Evolutionary conservation across 2,113 vertebrate genomes (phyloP).

Genomic region (Corynorhinus townsendii): DNA sequence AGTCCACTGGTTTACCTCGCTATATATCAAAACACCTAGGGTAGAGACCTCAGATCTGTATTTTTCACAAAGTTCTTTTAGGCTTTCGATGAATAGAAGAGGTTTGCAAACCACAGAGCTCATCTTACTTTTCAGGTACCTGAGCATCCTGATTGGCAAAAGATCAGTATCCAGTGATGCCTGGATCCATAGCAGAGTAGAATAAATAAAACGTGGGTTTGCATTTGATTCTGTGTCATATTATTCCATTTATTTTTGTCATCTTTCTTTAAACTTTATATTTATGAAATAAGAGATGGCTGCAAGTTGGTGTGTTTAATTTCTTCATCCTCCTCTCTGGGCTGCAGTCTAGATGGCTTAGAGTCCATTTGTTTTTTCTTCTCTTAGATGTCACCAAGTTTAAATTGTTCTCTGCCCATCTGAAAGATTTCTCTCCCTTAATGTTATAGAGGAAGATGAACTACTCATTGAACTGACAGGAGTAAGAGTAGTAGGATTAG

Average conservation of each 20-base stretch:
- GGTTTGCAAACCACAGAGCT: not conserved
- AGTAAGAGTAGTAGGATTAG: conserved; percentile 72
- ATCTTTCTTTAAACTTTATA: not conserved
- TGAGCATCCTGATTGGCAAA: not conserved
- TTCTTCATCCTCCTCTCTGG: conserved; percentile 24
- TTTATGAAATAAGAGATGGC: conserved; percentile 27
- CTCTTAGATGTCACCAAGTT: conserved; percentile 42
- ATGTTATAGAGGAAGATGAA: conserved; percentile 75
- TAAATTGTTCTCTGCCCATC: conserved; percentile 78
- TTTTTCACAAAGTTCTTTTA: not conserved
- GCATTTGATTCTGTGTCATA: not conserved
- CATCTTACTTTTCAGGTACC: not conserved
- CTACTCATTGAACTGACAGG: conserved; percentile 72
- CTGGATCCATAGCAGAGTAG: not conserved
- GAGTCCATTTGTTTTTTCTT: conserved; percentile 67
- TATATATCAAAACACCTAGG: not conserved
- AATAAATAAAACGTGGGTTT: not conserved
- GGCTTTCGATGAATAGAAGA: not conserved
- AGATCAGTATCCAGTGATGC: not conserved
- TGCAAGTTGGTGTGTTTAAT: conserved; percentile 41
- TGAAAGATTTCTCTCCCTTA: conserved; percentile 70
- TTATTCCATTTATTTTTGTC: not conserved
- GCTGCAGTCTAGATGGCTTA: conserved; percentile 8
- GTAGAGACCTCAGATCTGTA: not conserved
- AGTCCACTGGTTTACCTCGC: not conserved